phyloP scores from a whole-genome alignment of 2,888 invertebrate species.

The Acrobasis consociella region DNA sequence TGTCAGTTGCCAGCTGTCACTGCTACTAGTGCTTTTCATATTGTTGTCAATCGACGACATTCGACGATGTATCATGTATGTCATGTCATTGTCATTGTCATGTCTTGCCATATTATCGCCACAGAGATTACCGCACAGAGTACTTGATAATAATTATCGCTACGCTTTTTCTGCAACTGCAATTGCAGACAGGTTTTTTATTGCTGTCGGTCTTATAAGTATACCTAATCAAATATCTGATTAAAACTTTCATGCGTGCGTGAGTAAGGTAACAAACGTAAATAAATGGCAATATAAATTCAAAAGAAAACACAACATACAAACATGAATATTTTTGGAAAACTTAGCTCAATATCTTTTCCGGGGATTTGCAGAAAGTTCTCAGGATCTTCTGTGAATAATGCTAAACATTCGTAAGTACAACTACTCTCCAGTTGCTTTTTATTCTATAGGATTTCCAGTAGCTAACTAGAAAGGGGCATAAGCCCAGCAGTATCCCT shows the following conservation, averaged over 20 bases:
- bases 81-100: no score
- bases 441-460: not conserved
- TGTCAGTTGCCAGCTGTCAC: no score
- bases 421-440: constrained; percentile 21
- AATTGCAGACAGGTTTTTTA: no score
- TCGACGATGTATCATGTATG: no score
- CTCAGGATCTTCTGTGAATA: constrained; percentile 54
- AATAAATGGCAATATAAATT: constrained; percentile 3
- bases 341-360: constrained; percentile 39
- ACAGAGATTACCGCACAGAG: no score
- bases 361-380: constrained; percentile 50
- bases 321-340: constrained; percentile 56
- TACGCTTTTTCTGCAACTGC: no score
- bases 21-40: no score
- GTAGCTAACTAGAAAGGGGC: no score
- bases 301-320: not conserved
- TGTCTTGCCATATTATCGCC: no score
- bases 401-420: constrained; percentile 67
- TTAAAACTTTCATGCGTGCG: not conserved
- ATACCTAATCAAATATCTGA: not conserved
- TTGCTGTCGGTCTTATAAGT: not conserved
- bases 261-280: not conserved
- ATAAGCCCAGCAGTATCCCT: no score
- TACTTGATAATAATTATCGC: no score
- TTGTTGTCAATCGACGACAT: no score